These are phyloP conservation scores for Bucco capensis DNA, from an alignment of 2,113 vertebrate species.

Conservation along the genomic window DNA sequence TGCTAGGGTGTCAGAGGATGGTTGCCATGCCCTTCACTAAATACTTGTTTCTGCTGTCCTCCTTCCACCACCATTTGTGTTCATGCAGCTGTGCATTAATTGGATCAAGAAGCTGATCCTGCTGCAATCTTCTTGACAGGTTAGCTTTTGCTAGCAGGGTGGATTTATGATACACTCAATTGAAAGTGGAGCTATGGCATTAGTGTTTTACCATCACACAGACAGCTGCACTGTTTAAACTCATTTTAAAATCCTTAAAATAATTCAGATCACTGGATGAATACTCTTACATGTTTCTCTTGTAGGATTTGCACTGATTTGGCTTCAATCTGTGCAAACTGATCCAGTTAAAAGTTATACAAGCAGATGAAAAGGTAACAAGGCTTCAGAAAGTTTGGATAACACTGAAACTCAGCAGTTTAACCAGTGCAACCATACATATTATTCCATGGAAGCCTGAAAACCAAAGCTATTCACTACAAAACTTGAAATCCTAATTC, in stretches of 20 bases:
- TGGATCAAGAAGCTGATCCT: not conserved
- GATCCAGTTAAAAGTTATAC: not conserved
- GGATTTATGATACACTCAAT: not conserved
- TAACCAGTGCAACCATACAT: conserved; percentile 18
- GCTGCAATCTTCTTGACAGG: not conserved
- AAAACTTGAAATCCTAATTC: conserved; percentile 23
- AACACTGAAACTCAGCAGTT: not conserved
- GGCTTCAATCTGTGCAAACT: not conserved
- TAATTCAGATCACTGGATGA: not conserved
- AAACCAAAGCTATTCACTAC: conserved; percentile 4
- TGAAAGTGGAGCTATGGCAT: not conserved
- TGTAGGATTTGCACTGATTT: not conserved
- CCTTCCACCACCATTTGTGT: not conserved
- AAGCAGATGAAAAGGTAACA: not conserved
- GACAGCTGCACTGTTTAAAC: conserved; percentile 29
- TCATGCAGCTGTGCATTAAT: conserved; percentile 26
- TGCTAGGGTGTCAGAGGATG: not conserved
- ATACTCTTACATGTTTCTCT: not conserved
- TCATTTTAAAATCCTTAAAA: not conserved
- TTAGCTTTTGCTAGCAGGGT: conserved; percentile 13
- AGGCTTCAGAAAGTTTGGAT: not conserved
- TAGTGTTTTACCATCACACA: conserved; percentile 35
- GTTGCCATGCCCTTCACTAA: not conserved
- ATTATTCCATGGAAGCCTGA: not conserved
- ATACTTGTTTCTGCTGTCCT: not conserved